Conservation (phyloP, 2,888 invertebrate species). For the Urechis unicinctus region DNA sequence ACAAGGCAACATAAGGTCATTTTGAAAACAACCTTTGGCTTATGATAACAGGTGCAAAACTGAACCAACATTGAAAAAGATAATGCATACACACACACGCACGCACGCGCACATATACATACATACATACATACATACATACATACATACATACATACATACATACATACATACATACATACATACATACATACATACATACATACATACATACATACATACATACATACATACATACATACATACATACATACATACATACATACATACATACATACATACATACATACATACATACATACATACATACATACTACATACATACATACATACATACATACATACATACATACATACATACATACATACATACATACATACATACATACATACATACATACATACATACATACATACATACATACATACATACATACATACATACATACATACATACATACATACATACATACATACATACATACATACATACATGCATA, state of each 20-base stretch:
- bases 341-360: constrained; percentile 12
- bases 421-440: constrained; percentile 10
- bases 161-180: constrained; percentile 12
- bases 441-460: constrained; percentile 12
- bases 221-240: constrained; percentile 12
- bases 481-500: constrained; percentile 10
- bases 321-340: constrained; percentile 8
- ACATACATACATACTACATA: constrained; percentile 11
- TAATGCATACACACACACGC: constrained; percentile 4
- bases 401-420: constrained; percentile 8
- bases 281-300: constrained; percentile 12
- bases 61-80: neutral
- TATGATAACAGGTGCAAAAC: too few relatives aligned
- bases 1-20: too few relatives aligned
- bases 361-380: constrained; percentile 9
- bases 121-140: constrained; percentile 11
- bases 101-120: constrained; percentile 7
- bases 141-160: constrained; percentile 12
- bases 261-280: constrained; percentile 12
- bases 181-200: constrained; percentile 8
- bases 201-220: constrained; percentile 12
- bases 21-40: too few relatives aligned
- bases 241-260: constrained; percentile 11
- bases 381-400: constrained; percentile 8
- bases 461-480: constrained; percentile 12